Conservation (phyloP, 2,888 invertebrate genomes). For the Ophion ventricosus region DNA sequence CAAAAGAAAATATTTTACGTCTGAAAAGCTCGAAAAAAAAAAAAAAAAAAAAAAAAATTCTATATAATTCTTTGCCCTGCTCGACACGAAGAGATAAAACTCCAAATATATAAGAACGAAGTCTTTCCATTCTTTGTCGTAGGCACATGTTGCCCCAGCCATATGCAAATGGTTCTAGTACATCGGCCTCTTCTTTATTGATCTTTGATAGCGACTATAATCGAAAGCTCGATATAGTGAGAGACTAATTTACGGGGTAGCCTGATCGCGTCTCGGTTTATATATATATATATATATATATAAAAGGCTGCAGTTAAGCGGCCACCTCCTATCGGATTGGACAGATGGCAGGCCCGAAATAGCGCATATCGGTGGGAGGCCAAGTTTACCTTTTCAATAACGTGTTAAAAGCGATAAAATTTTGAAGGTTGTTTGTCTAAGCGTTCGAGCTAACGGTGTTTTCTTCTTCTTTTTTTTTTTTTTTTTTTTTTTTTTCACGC, state of each 20-base stretch:
- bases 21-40: too few species aligned
- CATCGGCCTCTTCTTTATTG: constrained; percentile 1
- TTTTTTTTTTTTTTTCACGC: constrained; percentile 9
- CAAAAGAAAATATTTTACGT: too few species aligned
- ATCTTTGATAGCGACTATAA: constrained; percentile 38
- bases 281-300: too few species aligned
- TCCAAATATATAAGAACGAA: too few species aligned
- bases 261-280: constrained; percentile 1
- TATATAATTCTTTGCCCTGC: too few species aligned
- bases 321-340: constrained; percentile 31
- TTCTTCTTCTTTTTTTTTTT: constrained; percentile 8
- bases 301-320: constrained; percentile 31
- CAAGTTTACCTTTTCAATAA: constrained; percentile 32
- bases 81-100: too few species aligned
- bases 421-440: constrained; percentile 36
- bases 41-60: too few species aligned
- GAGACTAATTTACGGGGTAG: constrained; percentile 35
- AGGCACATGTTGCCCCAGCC: neutral
- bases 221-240: constrained; percentile 26
- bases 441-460: neutral
- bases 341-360: constrained; percentile 53
- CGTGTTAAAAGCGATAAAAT: constrained; percentile 46
- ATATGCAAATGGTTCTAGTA: neutral
- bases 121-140: too few species aligned
- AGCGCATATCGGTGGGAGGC: constrained; percentile 22